These are phyloP conservation scores for Hiodon alosoides DNA, from an alignment of 2,113 vertebrate genomes.

Conservation along the genomic window DNA sequence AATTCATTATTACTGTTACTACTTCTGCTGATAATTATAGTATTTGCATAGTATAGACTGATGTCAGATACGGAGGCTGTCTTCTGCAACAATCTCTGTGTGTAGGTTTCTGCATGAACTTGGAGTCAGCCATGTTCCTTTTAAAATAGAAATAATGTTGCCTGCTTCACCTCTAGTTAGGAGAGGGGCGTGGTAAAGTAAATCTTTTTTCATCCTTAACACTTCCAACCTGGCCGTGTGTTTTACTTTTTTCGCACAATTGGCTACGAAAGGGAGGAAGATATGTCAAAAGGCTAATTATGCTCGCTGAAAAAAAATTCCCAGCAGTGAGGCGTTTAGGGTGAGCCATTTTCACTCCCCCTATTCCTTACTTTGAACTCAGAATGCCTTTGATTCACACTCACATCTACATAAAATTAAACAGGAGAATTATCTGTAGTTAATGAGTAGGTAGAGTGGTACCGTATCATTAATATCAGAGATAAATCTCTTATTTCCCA, in stretches of 20 bases:
- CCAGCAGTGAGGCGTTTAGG: background rate
- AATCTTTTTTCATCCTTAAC: too few species aligned
- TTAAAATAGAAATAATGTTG: too few species aligned
- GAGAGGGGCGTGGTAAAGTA: too few species aligned
- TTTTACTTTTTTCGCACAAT: background rate
- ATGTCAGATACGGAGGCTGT: too few species aligned
- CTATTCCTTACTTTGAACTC: background rate
- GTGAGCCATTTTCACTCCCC: background rate
- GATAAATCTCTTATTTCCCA: background rate
- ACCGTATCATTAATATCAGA: background rate
- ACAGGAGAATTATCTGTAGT: constrained; percentile 8
- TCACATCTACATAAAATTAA: constrained; percentile 10
- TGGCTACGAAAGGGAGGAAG: background rate
- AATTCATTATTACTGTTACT: too few species aligned
- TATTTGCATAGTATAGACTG: too few species aligned
- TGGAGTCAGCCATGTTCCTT: too few species aligned
- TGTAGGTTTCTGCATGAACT: too few species aligned
- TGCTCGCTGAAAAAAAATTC: background rate
- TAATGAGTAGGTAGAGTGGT: constrained; percentile 7
- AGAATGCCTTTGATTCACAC: background rate
- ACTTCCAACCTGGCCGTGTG: too few species aligned
- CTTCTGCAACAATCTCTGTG: too few species aligned
- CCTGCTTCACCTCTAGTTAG: too few species aligned
- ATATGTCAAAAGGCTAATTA: constrained; percentile 11
- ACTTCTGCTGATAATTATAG: too few species aligned